Evolutionary conservation across 2,797 vertebrate genomes (phyloP).

Genomic region (Sebastes cheni): DNA sequence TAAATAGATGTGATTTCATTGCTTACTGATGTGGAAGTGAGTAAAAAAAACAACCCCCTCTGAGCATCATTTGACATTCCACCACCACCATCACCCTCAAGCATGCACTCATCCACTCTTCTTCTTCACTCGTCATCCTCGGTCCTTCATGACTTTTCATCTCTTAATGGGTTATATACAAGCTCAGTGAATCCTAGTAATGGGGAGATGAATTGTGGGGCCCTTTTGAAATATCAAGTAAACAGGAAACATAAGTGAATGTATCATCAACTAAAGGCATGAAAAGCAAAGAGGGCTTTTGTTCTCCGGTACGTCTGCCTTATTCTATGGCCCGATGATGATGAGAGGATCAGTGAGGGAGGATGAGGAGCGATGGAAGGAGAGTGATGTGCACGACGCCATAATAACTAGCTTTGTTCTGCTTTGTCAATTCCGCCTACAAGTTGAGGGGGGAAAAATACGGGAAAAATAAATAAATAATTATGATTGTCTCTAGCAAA

Average conservation of each 20-base stretch:
- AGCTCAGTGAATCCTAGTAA: constrained; percentile 33
- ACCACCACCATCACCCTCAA: constrained; percentile 39
- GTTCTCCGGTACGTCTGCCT: constrained; percentile 25
- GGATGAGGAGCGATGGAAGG: constrained; percentile 27
- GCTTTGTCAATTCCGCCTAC: constrained; percentile 68
- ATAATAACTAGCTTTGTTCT: constrained; percentile 73
- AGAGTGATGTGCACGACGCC: constrained; percentile 45
- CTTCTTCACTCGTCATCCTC: constrained; percentile 48
- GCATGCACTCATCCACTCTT: constrained; percentile 41
- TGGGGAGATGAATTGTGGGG: constrained; percentile 26
- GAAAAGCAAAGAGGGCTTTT: constrained; percentile 22
- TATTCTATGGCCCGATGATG: constrained; percentile 16
- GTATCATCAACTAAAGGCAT: constrained; percentile 20
- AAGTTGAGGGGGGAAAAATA: constrained; percentile 40
- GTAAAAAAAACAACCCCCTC: constrained; percentile 41
- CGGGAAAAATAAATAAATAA: constrained; percentile 51
- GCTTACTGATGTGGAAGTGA: constrained; percentile 53
- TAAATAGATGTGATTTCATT: constrained; percentile 60
- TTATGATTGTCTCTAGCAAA: constrained; percentile 66
- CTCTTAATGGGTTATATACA: constrained; percentile 30
- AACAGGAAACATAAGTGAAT: constrained; percentile 44
- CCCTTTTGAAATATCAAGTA: constrained; percentile 47
- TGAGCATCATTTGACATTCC: constrained; percentile 65
- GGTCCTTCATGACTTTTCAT: constrained; percentile 45
- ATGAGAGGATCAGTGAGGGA: constrained; percentile 50